These are phyloP conservation scores for Panurus biarmicus DNA, from an alignment of 2,113 vertebrate species.

Conservation along the genomic window DNA sequence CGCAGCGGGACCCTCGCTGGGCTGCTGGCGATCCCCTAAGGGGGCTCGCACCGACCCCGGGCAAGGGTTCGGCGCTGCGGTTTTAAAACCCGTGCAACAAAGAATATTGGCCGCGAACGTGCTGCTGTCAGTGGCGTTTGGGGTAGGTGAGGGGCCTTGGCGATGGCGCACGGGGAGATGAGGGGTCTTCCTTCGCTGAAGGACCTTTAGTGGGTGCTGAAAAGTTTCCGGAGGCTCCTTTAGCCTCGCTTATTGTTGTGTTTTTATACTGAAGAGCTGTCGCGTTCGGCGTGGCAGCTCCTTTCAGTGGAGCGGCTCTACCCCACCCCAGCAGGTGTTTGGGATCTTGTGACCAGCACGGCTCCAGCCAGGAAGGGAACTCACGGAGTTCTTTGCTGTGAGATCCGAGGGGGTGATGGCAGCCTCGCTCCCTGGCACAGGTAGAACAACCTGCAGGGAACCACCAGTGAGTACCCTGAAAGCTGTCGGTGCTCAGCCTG, in stretches of 20 bases:
- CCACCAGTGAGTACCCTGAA: neutral
- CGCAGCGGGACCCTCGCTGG: neutral
- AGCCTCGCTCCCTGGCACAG: neutral
- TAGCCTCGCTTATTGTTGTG: neutral
- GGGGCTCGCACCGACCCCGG: neutral
- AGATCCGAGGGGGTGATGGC: neutral
- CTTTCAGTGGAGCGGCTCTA: neutral
- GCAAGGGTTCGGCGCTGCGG: neutral
- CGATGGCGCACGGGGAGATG: neutral
- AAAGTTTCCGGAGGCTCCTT: conserved; percentile 14
- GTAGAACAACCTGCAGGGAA: neutral
- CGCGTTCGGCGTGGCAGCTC: neutral
- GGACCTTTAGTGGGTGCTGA: neutral
- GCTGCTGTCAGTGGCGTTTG: neutral
- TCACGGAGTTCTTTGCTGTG: neutral
- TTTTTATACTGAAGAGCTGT: neutral
- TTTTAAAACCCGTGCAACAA: neutral
- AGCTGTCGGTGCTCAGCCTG: neutral
- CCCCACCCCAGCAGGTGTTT: neutral
- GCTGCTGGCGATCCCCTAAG: accelerated
- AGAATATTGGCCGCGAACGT: neutral
- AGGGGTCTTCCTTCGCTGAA: neutral
- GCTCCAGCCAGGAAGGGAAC: neutral
- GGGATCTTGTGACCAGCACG: neutral
- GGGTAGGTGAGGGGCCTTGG: neutral